A percentile compares a stretch with the other conserved stretches of the same genome.
Conservation (phyloP, 2,113 vertebrate genomes). For the Clarias batrachus region DNA sequence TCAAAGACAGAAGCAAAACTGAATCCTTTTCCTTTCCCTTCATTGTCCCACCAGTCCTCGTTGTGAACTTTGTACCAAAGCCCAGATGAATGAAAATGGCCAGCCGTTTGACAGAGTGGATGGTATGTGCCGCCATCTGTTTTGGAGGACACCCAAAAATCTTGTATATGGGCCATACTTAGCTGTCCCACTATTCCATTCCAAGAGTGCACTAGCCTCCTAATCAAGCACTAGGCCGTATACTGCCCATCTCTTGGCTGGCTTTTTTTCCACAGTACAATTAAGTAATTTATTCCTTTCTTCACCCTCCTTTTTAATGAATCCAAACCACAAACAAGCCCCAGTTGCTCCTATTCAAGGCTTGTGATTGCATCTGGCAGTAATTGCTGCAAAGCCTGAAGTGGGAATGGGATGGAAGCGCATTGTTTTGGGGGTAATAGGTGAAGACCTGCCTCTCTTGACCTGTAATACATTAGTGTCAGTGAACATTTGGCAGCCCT, state of each 20-base stretch:
- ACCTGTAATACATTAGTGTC: slow-evolving; percentile 95
- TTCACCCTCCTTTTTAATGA: slow-evolving; percentile 99
- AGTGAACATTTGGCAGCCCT: slow-evolving; percentile 89
- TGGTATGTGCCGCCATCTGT: slow-evolving; percentile 96
- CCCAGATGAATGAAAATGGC: slow-evolving; percentile 51
- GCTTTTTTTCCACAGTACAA: slow-evolving; percentile 93
- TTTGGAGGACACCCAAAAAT: slow-evolving; percentile 96
- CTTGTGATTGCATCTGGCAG: slow-evolving; percentile 91
- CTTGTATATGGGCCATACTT: slow-evolving; percentile 71
- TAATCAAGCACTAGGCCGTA: slow-evolving; percentile 58
- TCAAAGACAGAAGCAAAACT: slow-evolving; percentile 19
- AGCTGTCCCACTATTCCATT: slow-evolving; percentile 99
- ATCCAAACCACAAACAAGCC: slow-evolving; percentile 99
- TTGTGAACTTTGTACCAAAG: slow-evolving; percentile 58
- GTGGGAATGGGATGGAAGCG: slow-evolving; percentile 89
- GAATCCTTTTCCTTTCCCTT: slow-evolving; percentile 32
- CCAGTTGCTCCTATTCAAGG: slow-evolving; percentile 98
- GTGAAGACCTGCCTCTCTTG: slow-evolving; percentile 95
- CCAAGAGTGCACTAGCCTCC: slow-evolving; percentile 56
- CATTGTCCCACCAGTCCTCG: slow-evolving; percentile 44
- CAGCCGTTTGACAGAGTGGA: slow-evolving; percentile 93
- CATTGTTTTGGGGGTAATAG: slow-evolving; percentile 91
- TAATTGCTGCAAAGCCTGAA: slow-evolving; percentile 98
- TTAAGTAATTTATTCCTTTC: slow-evolving; percentile 99
- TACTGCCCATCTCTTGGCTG: slow-evolving; percentile 75